Base-by-base conservation (phyloP, 2,888 invertebrate genomes). In the Neocrepidodera transversa region DNA sequence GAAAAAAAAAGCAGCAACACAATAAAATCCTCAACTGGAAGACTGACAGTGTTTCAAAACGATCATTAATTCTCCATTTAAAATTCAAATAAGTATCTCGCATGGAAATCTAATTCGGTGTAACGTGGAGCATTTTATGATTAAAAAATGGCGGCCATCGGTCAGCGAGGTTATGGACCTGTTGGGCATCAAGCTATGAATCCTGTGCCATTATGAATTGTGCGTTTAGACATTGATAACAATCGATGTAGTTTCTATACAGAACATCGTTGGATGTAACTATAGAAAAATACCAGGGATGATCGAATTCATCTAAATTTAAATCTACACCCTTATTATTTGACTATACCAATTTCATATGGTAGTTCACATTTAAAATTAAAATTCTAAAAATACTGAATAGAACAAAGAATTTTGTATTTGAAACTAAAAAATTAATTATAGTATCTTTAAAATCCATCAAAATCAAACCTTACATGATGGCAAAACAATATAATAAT, bases 151-250 rank as follows among this genome's bases (percentile, higher is more conserved):
- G 62, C 66, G 36, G 63, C 42, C 32, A 58, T 57, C 55, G 59
- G 50, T 43, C 64, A 61, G 52, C 60, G 68, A 72, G 73, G 74
- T 72, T 72, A 68, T 71, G 71, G 71, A 74, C 74, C 73, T 69
- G 71, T 70, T 71, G 71, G 62, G 68, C 73, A 73, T 64, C 68
- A 63, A 68, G 66, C 69, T 73, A 74, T 74, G 68, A 70, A 71
- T 74, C 74, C 74, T 73, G 73, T 73, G 62, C 65, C 38, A 65
- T 65, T 68, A 65, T 65, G 60, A 45, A 62, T 8, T 28, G 38
- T 30, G 48, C 65, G 66, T 67, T n/a, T 69, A 67, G 68, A 67
- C 66, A 66, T 65, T 53, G 71, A 69, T 68, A 67, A 65, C 66
- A 67, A 69, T 71, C 69, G 60, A 49, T 60, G 63, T 48, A 61